Evolutionary conservation across 2,888 invertebrate genomes (phyloP).

Genomic region (Orthonevra nobilis): DNA sequence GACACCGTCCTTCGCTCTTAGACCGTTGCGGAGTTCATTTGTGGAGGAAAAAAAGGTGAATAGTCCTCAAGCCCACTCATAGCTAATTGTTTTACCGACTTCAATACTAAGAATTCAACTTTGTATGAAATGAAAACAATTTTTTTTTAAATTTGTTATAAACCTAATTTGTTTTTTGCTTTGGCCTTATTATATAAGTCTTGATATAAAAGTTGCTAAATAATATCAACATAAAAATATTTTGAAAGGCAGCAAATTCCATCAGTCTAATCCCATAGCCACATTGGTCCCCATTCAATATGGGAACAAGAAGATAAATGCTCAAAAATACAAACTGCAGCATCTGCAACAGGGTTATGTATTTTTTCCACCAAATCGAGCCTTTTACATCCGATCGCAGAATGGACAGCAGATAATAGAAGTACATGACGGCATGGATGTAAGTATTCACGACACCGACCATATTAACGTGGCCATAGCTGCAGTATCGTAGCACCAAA

Average conservation of each 20-base stretch:
- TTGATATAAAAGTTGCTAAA: slow-evolving; percentile 86
- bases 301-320: slow-evolving; percentile 81
- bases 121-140: too few relatives aligned
- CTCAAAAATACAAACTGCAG: slow-evolving; percentile 84
- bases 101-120: too few relatives aligned
- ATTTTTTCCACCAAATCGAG: slow-evolving; percentile 90
- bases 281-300: slow-evolving; percentile 81
- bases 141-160: too few relatives aligned
- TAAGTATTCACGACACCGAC: slow-evolving; percentile 86
- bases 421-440: slow-evolving; percentile 91
- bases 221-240: slow-evolving; percentile 84
- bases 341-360: slow-evolving; percentile 90
- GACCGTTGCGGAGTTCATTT: too few relatives aligned
- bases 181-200: slow-evolving; percentile 81
- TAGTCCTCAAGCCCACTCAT: too few relatives aligned
- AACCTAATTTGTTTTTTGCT: slow-evolving; percentile 9
- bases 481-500: slow-evolving; percentile 82
- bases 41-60: too few relatives aligned
- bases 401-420: slow-evolving; percentile 88
- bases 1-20: too few relatives aligned
- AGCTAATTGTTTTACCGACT: too few relatives aligned
- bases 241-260: slow-evolving; percentile 84
- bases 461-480: slow-evolving; percentile 85
- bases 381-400: slow-evolving; percentile 85
- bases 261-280: slow-evolving; percentile 82